These are phyloP conservation scores for Leptinotarsa undecemlineata DNA, from an alignment of 1,140 invertebrate genomes.

Conservation along the genomic window DNA sequence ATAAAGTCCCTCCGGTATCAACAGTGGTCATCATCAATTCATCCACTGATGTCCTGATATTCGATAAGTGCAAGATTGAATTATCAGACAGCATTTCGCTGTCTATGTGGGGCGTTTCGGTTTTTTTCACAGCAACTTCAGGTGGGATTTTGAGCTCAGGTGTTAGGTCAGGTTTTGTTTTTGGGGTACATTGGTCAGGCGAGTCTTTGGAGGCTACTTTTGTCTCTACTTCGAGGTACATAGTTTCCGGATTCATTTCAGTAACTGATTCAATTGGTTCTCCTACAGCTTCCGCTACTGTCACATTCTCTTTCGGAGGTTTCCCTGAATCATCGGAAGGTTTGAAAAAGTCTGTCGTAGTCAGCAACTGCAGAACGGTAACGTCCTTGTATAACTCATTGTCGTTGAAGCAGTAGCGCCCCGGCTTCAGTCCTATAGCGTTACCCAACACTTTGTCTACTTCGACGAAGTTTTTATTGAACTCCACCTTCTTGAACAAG, in stretches of 20 bases:
- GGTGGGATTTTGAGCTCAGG: background rate
- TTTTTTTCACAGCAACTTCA: conserved; percentile 11
- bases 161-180: background rate
- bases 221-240: background rate
- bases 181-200: background rate
- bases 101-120: conserved; percentile 10
- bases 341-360: conserved; percentile 43
- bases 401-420: conserved; percentile 50
- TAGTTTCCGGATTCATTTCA: background rate
- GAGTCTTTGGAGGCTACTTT: background rate
- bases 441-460: conserved; percentile 43
- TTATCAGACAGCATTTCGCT: conserved; percentile 42
- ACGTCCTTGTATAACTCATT: conserved; percentile 49
- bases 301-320: background rate
- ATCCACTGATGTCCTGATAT: conserved; percentile 40
- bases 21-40: conserved; percentile 47
- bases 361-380: conserved; percentile 40
- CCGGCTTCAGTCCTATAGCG: conserved; percentile 43
- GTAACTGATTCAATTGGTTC: background rate
- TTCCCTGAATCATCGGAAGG: conserved; percentile 21
- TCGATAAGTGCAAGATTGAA: conserved; percentile 38
- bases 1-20: conserved; percentile 38
- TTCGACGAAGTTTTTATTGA: conserved; percentile 41
- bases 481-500: conserved; percentile 46
- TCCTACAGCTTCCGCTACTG: background rate